Base-by-base conservation (phyloP, 2,797 vertebrate species). In the Eremophila alpestris region DNA sequence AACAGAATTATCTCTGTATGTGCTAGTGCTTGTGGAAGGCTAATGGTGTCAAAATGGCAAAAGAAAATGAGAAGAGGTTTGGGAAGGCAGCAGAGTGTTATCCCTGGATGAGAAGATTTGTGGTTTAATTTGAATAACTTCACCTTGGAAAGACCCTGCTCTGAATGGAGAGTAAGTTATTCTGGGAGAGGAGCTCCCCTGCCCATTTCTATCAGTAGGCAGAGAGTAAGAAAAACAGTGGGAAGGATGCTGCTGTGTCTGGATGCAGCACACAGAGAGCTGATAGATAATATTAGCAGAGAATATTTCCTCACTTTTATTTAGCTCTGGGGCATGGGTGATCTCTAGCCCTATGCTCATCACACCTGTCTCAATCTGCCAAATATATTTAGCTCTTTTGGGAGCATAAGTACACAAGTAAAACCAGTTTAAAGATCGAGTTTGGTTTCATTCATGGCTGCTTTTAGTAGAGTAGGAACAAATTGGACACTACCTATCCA, bases 61-160 rank as follows among this genome's bases (percentile, higher is more conserved):
- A 67, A 51, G 63, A 95, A 83, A 91, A 95, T 3, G 34, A 88
- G 59, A 90, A 79, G 30, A 67, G 51, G 52, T 70, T 95, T 89
- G 63, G 49, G 46, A 90, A 89, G 67, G 67, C 77, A 74, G 81
- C 45, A 49, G 32, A 74, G 22, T 69, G 38, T 79, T 91, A 79
- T 63, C 52, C 75, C 34, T 74, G 56, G 56, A 90, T 89, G 76
- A 83, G 56, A 95, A 96, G 88, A 95, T 89, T 84, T 90, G 88
- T 79, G 23, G 38, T 90, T 95, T 76, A 89, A 92, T 96, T 94
- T 92, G 86, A 94, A 79, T 76, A 78, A 52, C 5, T 1, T 75
- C 85, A 49, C 36, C 59, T 84, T 84, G 81, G 56, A 94, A 93
- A 87, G 67, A 73, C 60, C 62, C 48, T 87, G 30, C 41, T 48